Evolutionary conservation across 1,140 invertebrate genomes (phyloP).

Genomic region (Plodia interpunctella): DNA sequence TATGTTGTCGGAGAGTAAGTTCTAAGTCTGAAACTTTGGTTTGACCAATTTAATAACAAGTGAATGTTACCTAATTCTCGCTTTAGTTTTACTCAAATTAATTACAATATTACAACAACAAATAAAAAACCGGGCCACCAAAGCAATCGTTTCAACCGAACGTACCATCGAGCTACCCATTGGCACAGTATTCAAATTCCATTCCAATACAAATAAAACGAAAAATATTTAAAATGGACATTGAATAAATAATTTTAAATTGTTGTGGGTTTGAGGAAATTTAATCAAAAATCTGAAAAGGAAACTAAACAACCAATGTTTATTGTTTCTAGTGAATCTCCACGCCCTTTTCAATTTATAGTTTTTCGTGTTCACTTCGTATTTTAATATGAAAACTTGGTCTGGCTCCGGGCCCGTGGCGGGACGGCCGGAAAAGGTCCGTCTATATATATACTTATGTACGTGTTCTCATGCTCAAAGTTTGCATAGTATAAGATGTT

Average conservation of each 20-base stretch:
- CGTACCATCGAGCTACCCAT: too few relatives aligned
- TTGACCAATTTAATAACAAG: too few relatives aligned
- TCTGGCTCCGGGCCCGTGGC: conserved; percentile 13
- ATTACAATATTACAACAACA: too few relatives aligned
- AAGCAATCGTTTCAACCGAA: too few relatives aligned
- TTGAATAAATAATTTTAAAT: background rate
- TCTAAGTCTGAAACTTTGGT: too few relatives aligned
- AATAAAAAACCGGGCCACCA: too few relatives aligned
- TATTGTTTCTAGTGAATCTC: conserved; percentile 17
- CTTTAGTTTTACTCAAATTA: too few relatives aligned
- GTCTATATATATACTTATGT: background rate
- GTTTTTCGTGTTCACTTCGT: conserved; percentile 28
- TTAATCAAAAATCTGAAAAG: background rate
- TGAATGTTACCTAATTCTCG: too few relatives aligned
- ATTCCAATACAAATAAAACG: background rate
- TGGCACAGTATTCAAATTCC: too few relatives aligned
- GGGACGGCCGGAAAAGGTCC: background rate
- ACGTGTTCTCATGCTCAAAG: too few relatives aligned
- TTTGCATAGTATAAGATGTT: too few relatives aligned
- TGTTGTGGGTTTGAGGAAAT: background rate
- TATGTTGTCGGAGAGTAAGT: too few relatives aligned
- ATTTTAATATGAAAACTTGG: conserved; percentile 39
- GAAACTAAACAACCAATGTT: conserved; percentile 15
- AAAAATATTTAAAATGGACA: background rate
- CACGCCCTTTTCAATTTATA: conserved; percentile 21